A percentile compares a stretch with the other conserved stretches of the same genome.
Evolutionary conservation across 2,113 vertebrate genomes (phyloP).

Genomic region (Poicephalus gulielmi): DNA sequence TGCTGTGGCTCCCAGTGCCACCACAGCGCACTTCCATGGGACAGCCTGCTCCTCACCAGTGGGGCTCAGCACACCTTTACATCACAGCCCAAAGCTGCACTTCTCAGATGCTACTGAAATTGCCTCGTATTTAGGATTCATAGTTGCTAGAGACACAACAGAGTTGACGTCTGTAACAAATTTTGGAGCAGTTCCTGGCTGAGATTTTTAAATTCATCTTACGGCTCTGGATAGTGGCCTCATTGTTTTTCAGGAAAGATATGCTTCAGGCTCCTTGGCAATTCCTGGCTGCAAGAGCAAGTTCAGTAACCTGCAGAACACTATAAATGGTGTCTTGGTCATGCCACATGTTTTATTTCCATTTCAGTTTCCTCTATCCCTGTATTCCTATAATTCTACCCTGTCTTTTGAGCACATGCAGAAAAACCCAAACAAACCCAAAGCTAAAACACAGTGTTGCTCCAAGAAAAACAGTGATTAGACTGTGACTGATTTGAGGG

Average conservation of each 20-base stretch:
- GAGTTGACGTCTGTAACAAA: not conserved
- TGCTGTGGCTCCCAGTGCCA: not conserved
- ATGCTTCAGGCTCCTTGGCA: not conserved
- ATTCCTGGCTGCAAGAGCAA: not conserved
- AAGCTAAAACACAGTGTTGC: not conserved
- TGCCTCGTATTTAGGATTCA: not conserved
- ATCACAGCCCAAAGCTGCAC: not conserved
- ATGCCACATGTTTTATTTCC: not conserved
- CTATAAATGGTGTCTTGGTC: not conserved
- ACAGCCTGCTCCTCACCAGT: fast-evolving
- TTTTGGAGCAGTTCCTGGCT: fast-evolving
- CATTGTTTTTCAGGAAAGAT: not conserved
- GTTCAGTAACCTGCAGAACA: not conserved
- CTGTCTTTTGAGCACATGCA: not conserved
- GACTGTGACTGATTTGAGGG: not conserved
- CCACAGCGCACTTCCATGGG: fast-evolving
- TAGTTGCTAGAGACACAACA: not conserved
- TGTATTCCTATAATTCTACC: not conserved
- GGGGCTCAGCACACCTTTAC: not conserved
- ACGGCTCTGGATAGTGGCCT: fast-evolving
- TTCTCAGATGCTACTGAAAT: not conserved
- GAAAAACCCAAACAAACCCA: not conserved
- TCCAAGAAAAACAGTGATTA: slow-evolving; percentile 6
- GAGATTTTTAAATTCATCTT: not conserved
- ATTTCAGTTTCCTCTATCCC: not conserved